Percentiles rank a stretch among this genome's conserved stretches.
Conservation (phyloP, 2,113 vertebrate genomes). For the Melanotaenia duboulayi region DNA sequence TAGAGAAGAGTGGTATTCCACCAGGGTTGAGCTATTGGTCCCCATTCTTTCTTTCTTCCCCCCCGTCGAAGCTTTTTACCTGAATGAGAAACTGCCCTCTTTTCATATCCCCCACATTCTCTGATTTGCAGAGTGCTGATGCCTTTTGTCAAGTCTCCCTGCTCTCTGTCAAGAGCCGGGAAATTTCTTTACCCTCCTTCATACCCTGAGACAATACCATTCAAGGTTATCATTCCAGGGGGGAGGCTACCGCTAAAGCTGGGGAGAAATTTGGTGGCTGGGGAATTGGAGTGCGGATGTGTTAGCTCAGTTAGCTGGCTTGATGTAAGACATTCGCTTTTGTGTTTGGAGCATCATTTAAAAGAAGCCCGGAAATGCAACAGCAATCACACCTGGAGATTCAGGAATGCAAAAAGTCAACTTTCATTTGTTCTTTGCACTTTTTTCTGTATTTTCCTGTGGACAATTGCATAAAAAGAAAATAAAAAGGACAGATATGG, state of each 20-base stretch:
- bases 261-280: conserved; percentile 57
- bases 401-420: background rate
- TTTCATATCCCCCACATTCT: conserved; percentile 63
- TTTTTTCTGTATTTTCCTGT: background rate
- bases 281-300: conserved; percentile 60
- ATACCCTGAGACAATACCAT: conserved; percentile 75
- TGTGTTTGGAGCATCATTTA: conserved; percentile 23
- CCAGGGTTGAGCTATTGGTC: conserved; percentile 35
- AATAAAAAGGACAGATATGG: background rate
- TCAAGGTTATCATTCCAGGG: conserved; percentile 78
- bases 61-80: conserved; percentile 62
- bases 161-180: conserved; percentile 69
- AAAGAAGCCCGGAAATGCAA: conserved; percentile 22
- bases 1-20: conserved; percentile 51
- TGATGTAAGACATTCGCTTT: conserved; percentile 62
- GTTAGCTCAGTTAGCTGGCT: conserved; percentile 54
- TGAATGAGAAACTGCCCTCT: conserved; percentile 66
- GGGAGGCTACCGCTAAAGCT: conserved; percentile 49
- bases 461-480: background rate
- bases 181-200: conserved; percentile 70
- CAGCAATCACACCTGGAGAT: conserved; percentile 28
- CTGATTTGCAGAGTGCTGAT: conserved; percentile 60
- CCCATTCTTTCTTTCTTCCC: conserved; percentile 22
- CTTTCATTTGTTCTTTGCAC: background rate
- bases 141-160: conserved; percentile 73